A percentile compares a stretch with the other conserved stretches of the same genome.
phyloP scores from a whole-genome alignment of 2,113 vertebrate species.

The Daphoenositta chrysoptera region DNA sequence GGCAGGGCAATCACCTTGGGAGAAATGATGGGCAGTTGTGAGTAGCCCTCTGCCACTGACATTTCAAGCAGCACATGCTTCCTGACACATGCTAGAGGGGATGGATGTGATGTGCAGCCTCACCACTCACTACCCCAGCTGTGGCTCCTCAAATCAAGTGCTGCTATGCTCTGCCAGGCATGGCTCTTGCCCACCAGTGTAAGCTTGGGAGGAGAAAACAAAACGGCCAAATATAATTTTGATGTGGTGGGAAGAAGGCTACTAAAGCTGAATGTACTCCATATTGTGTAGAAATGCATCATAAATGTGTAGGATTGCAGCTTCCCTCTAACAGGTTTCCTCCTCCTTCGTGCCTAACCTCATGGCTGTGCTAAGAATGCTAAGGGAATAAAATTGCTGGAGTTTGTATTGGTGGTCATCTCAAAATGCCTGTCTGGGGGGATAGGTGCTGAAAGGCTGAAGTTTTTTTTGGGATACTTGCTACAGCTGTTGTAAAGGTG shows the following conservation, averaged over 20 bases:
- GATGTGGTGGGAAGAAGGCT: not conserved
- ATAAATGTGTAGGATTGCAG: not conserved
- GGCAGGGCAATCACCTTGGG: not conserved
- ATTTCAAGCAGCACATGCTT: not conserved
- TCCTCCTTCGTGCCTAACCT: not conserved
- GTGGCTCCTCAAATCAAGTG: not conserved
- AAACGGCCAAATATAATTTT: not conserved
- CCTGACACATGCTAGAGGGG: accelerated
- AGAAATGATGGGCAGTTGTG: not conserved
- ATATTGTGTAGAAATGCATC: not conserved
- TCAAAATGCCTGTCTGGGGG: not conserved
- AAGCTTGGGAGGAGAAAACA: not conserved
- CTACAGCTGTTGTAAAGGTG: not conserved
- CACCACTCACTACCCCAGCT: accelerated
- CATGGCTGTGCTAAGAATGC: not conserved
- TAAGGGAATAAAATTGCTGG: not conserved
- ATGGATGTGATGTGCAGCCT: not conserved
- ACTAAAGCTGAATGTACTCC: not conserved
- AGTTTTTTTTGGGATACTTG: not conserved
- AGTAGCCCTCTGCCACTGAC: accelerated
- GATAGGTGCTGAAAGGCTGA: not conserved
- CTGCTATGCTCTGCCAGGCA: not conserved
- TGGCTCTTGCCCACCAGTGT: not conserved
- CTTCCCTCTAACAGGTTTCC: not conserved
- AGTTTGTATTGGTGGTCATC: not conserved